A percentile compares a stretch with the other conserved stretches of the same genome.
Evolutionary conservation across 2,797 vertebrate genomes (phyloP).

Genomic region (Muscicapa comitata): DNA sequence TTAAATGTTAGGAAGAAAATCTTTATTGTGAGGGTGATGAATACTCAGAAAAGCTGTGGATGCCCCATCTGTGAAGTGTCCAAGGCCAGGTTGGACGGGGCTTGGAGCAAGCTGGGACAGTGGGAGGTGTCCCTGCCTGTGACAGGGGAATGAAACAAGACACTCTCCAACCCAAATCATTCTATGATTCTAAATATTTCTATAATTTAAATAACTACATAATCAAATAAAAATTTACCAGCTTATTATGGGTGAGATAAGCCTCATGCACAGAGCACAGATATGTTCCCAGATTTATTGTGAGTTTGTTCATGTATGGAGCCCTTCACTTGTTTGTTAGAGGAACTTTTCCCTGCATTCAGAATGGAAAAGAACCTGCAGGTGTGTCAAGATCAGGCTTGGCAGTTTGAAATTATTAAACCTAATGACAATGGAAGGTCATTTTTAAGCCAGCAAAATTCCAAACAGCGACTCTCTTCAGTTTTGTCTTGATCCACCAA

Average conservation of each 20-base stretch:
- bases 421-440: not conserved
- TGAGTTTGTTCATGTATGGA: not conserved
- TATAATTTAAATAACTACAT: not conserved
- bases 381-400: not conserved
- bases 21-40: not conserved
- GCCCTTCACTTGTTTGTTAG: not conserved
- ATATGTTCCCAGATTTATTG: not conserved
- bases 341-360: not conserved
- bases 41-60: not conserved
- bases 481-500: not conserved
- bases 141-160: not conserved
- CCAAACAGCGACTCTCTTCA: not conserved
- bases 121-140: not conserved
- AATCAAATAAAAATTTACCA: not conserved
- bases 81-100: not conserved
- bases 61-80: not conserved
- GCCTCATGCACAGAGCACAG: not conserved
- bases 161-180: not conserved
- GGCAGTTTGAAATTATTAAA: slow-evolving; percentile 2
- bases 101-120: not conserved
- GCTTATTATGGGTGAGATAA: not conserved
- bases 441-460: slow-evolving; percentile 2
- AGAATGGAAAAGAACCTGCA: not conserved
- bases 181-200: not conserved
- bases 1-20: not conserved